A percentile compares a stretch with the other conserved stretches of the same genome.
Evolutionary conservation across 1,140 invertebrate species (phyloP).

Genomic region (Stenopsyche tienmushanensis): DNA sequence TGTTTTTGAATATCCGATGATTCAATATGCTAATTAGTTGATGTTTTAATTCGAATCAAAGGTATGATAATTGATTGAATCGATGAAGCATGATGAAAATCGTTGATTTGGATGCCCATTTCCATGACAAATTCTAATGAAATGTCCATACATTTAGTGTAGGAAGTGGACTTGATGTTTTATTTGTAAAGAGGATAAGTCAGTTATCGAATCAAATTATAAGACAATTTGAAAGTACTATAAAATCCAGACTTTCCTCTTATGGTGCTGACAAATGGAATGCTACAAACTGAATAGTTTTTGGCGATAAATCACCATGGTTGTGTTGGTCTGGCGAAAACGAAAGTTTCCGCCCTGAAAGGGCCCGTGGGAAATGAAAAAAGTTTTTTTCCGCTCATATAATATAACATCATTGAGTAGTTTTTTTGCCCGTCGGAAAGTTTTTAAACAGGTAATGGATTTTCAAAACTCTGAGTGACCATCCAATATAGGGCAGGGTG

Average conservation of each 20-base stretch:
- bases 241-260: constrained; percentile 5
- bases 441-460: constrained; percentile 7
- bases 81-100: no score
- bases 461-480: background rate
- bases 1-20: no score
- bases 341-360: constrained; percentile 16
- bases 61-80: no score
- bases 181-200: constrained; percentile 15
- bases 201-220: constrained; percentile 29
- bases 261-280: constrained; percentile 19
- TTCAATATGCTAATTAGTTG: no score
- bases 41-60: no score
- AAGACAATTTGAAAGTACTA: constrained; percentile 28
- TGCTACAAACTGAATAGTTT: constrained; percentile 24
- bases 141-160: no score
- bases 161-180: background rate
- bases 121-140: no score
- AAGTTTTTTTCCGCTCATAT: constrained; percentile 30
- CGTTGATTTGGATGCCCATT: no score
- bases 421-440: background rate
- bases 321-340: background rate
- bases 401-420: constrained; percentile 27
- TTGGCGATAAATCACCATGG: constrained; percentile 21
- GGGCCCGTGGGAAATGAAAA: constrained; percentile 39
- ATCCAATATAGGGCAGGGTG: background rate